Evolutionary conservation across 2,888 invertebrate species (phyloP).

Genomic region (Arge pagana): DNA sequence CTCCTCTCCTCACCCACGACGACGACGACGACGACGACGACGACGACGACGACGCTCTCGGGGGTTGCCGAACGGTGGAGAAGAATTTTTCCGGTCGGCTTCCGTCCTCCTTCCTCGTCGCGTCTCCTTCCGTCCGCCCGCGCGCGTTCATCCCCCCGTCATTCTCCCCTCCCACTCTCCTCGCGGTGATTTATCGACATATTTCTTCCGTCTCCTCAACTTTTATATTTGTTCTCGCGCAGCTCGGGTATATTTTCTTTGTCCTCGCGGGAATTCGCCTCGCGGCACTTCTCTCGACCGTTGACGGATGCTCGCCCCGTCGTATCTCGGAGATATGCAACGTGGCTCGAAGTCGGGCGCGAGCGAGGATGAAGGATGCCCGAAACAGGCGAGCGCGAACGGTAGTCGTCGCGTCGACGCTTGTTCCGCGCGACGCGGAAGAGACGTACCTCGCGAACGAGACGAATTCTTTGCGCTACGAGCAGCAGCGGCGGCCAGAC

Average conservation of each 20-base stretch:
- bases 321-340: slow-evolving; percentile 2
- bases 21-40: too few relatives aligned
- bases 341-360: not conserved
- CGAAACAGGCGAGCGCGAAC: not conserved
- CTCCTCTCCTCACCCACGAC: too few relatives aligned
- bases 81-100: too few relatives aligned
- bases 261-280: slow-evolving; percentile 15
- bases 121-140: too few relatives aligned
- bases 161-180: too few relatives aligned
- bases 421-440: too few relatives aligned
- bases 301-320: slow-evolving; percentile 18
- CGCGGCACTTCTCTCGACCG: slow-evolving; percentile 10
- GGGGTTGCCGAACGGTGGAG: too few relatives aligned
- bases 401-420: slow-evolving; percentile 7
- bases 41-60: too few relatives aligned
- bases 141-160: too few relatives aligned
- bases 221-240: slow-evolving; percentile 25
- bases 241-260: slow-evolving; percentile 11
- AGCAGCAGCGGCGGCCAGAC: not conserved
- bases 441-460: not conserved
- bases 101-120: too few relatives aligned
- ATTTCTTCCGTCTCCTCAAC: slow-evolving; percentile 37
- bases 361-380: not conserved
- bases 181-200: slow-evolving; percentile 49
- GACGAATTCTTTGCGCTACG: too few relatives aligned